phyloP scores from a whole-genome alignment of 2,113 vertebrate genomes.

The Pleuronectes platessa region DNA sequence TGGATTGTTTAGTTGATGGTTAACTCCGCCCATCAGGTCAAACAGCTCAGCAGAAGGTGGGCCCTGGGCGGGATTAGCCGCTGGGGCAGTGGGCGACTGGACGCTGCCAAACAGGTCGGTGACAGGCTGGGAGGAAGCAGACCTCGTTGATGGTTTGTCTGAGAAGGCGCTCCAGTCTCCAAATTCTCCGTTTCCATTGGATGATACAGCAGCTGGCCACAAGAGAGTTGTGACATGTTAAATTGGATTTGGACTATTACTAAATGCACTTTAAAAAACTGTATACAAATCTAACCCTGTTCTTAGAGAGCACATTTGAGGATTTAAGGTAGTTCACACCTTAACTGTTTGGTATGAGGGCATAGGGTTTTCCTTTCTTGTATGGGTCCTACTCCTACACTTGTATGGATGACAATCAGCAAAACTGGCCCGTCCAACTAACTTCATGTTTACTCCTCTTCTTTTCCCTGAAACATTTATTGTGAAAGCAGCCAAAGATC shows the following conservation, averaged over 20 bases:
- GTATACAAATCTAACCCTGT: not conserved
- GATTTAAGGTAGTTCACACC: too few relatives aligned
- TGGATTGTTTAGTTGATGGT: slow-evolving; percentile 71
- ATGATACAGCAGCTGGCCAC: slow-evolving; percentile 79
- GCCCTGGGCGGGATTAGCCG: slow-evolving; percentile 46
- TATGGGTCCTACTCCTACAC: too few relatives aligned
- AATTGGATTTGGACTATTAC: not conserved
- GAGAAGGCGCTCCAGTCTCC: slow-evolving; percentile 96
- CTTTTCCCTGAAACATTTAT: too few relatives aligned
- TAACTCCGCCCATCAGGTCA: slow-evolving; percentile 88
- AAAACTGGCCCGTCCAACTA: not conserved
- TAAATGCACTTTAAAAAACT: not conserved
- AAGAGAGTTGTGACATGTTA: not conserved
- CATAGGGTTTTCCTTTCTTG: too few relatives aligned
- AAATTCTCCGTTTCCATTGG: slow-evolving; percentile 93
- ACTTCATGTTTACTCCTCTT: too few relatives aligned
- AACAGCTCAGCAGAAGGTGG: slow-evolving; percentile 88
- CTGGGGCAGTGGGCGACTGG: slow-evolving; percentile 71
- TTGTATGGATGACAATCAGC: not conserved
- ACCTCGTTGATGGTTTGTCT: slow-evolving; percentile 76
- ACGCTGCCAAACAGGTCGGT: slow-evolving; percentile 75
- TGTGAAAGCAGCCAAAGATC: not conserved
- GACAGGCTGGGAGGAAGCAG: slow-evolving; percentile 64
- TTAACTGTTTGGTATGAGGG: too few relatives aligned
- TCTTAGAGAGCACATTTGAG: too few relatives aligned